Base-by-base conservation (phyloP, 1,140 invertebrate species). In the Aphidius ervi region DNA sequence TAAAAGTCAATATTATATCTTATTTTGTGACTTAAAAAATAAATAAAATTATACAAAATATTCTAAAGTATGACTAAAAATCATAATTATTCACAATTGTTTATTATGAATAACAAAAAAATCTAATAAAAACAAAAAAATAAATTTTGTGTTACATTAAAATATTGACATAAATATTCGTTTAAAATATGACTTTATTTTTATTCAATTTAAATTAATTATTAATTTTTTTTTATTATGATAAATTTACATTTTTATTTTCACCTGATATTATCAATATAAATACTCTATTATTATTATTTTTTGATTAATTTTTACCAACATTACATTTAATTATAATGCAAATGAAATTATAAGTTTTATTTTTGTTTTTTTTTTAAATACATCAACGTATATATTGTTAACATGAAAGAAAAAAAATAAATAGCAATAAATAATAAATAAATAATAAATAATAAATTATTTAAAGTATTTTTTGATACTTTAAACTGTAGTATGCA, bases 401-500 rank as follows among this genome's bases (percentile, higher is more conserved):
- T 16, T 16, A 16, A 47, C 37, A 52, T 45, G 16, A 53, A 5
- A 50, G 39, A 16, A 37, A 10, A 37, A 39, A 39, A 6, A 20
- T 53, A 6, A 31, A 37, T 31, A 31, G 2, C 23, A 31, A 31
- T 4, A 6, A 20, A 53, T 40, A 23, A 53, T 23, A 8, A 23
- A 16, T 16, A 16, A 31, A 31, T 31, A 31, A 31, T 31, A 31
- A 31, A 31, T 3, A 31, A 31, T 31, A 31, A 31, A 5, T n/a
- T 6, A 54, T 59, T 76, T 65, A 80, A 47, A 79, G 69, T 54
- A 79, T 77, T 57, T 73, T 74, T 46, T 77, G 74, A 56, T 80
- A 79, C 56, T 78, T 80, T 6, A 80, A 67, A 64, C 76, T 80
- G 64, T 80, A 80, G 49, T 78, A 79, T 7, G 78, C 78, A 20